phyloP scores from a whole-genome alignment of 2,797 vertebrate species.

The Galago senegalensis region DNA sequence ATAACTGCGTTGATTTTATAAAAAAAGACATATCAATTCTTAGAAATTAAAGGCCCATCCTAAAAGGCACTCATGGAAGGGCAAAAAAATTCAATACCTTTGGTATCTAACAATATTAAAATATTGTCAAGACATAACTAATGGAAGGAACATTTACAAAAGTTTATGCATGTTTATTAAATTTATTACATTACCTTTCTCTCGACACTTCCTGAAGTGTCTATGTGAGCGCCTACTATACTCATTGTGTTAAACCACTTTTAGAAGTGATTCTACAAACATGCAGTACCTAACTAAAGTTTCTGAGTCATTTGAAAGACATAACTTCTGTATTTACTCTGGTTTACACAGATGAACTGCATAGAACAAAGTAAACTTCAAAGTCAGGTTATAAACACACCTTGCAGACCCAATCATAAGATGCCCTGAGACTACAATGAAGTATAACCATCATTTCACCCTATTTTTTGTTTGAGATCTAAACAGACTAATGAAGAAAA shows the following conservation, averaged over 20 bases:
- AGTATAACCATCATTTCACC: slow-evolving; percentile 93
- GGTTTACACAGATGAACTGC: slow-evolving; percentile 84
- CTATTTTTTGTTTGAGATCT: slow-evolving; percentile 91
- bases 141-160: slow-evolving; percentile 47
- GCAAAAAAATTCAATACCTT: slow-evolving; percentile 44
- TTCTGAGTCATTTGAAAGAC: slow-evolving; percentile 70
- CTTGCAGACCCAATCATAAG: slow-evolving; percentile 93
- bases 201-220: background rate
- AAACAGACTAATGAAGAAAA: slow-evolving; percentile 88
- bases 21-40: slow-evolving; percentile 54
- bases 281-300: slow-evolving; percentile 55
- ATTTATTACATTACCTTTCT: slow-evolving; percentile 50
- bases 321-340: slow-evolving; percentile 83
- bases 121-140: slow-evolving; percentile 54
- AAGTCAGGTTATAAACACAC: slow-evolving; percentile 92
- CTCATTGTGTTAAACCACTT: slow-evolving; percentile 56
- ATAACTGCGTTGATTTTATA: slow-evolving; percentile 64
- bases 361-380: slow-evolving; percentile 84
- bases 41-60: slow-evolving; percentile 67
- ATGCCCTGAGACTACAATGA: slow-evolving; percentile 94
- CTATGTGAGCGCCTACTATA: background rate
- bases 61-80: slow-evolving; percentile 54
- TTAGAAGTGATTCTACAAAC: slow-evolving; percentile 59
- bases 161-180: slow-evolving; percentile 63
- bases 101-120: slow-evolving; percentile 39